Percentiles rank a stretch among this genome's conserved stretches.
Evolutionary conservation across 2,888 invertebrate species (phyloP).

Genomic region (Phyto melanocephala): DNA sequence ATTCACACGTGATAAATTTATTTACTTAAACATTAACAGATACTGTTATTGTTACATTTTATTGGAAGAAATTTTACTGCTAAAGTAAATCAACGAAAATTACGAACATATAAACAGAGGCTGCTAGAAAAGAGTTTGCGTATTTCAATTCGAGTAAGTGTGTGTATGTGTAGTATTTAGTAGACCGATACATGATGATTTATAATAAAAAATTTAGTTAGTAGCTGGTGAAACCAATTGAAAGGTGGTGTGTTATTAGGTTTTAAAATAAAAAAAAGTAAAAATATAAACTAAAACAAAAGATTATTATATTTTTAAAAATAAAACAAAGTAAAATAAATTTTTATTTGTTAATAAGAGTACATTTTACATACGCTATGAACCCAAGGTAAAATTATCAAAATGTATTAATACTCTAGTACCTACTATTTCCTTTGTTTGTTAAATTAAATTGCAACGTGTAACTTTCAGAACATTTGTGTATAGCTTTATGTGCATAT

Average conservation of each 20-base stretch:
- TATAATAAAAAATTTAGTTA: slow-evolving; percentile 32
- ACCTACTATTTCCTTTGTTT: not conserved
- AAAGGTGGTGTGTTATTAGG: slow-evolving; percentile 4
- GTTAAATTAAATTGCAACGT: not conserved
- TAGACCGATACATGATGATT: not conserved
- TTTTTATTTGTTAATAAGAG: not conserved
- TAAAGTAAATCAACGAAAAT: not conserved
- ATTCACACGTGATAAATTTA: not conserved
- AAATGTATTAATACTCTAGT: not conserved
- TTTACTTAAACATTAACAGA: not conserved
- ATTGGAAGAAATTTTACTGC: too few relatives aligned
- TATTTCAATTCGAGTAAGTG: not conserved
- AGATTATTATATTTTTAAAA: not conserved
- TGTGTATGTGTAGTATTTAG: not conserved
- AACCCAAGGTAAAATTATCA: not conserved
- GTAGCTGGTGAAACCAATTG: slow-evolving; percentile 18
- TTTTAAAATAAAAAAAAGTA: not conserved
- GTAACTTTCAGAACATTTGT: slow-evolving; percentile 15
- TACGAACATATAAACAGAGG: not conserved
- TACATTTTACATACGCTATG: not conserved
- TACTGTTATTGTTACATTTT: not conserved
- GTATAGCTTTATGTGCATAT: not conserved
- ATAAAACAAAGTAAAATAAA: not conserved
- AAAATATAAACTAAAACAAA: not conserved
- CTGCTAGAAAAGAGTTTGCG: not conserved